phyloP scores from a whole-genome alignment of 2,888 invertebrate species.

The Apamea anceps region DNA sequence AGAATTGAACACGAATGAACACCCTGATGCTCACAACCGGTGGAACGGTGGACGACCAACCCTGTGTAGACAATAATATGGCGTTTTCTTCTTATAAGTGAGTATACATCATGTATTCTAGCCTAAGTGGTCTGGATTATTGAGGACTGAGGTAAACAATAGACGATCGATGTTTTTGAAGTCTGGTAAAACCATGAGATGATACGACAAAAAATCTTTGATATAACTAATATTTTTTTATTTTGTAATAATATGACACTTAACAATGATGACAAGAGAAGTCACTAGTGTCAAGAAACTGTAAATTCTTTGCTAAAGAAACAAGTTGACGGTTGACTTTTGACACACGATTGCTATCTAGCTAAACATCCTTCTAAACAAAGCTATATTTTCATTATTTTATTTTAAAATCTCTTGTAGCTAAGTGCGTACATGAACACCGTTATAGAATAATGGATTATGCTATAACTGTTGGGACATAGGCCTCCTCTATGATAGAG shows the following conservation, averaged over 20 bases:
- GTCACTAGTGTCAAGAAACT: conserved; percentile 43
- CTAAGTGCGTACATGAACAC: conserved; percentile 14
- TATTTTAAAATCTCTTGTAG: conserved; percentile 15
- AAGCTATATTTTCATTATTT: conserved; percentile 7
- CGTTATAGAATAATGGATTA: conserved; percentile 11
- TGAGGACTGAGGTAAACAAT: conserved; percentile 35
- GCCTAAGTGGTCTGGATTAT: conserved; percentile 43
- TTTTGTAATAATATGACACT: neutral
- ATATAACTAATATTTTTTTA: neutral
- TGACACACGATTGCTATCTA: conserved; percentile 27
- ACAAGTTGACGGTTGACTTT: conserved; percentile 38
- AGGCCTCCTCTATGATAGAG: neutral
- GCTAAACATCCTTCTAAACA: conserved; percentile 18
- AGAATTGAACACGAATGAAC: conserved; percentile 82
- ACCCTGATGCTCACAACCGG: conserved; percentile 88
- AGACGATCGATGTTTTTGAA: neutral
- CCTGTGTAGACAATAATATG: conserved; percentile 87
- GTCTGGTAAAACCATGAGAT: conserved; percentile 5
- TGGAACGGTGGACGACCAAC: conserved; percentile 85
- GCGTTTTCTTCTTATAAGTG: conserved; percentile 88
- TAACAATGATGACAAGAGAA: conserved; percentile 31
- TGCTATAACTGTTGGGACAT: neutral
- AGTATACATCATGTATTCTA: conserved; percentile 71
- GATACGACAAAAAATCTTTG: conserved; percentile 5
- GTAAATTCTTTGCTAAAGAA: conserved; percentile 19